These are phyloP conservation scores for Epinephelus fuscoguttatus DNA, from an alignment of 2,113 vertebrate genomes.

Conservation along the genomic window DNA sequence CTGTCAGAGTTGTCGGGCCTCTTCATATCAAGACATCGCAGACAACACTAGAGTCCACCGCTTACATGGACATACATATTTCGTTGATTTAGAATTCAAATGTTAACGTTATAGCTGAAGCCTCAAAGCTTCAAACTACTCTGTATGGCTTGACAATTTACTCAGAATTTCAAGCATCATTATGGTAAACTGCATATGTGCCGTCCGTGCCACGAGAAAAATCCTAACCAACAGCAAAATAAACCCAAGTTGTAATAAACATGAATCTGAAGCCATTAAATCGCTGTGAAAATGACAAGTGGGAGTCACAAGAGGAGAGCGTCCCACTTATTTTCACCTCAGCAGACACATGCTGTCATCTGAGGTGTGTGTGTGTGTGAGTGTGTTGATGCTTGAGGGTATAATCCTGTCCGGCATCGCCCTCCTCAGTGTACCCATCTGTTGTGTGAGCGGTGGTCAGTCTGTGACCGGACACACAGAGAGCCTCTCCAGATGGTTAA, in stretches of 20 bases:
- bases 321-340: slow-evolving; percentile 37
- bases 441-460: slow-evolving; percentile 35
- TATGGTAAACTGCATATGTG: too few relatives aligned
- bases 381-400: slow-evolving; percentile 11
- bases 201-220: too few relatives aligned
- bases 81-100: too few relatives aligned
- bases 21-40: too few relatives aligned
- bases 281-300: too few relatives aligned
- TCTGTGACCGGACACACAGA: slow-evolving; percentile 25
- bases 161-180: not conserved
- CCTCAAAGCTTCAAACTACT: too few relatives aligned
- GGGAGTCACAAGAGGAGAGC: not conserved
- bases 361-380: not conserved
- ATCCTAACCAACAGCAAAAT: too few relatives aligned
- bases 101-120: too few relatives aligned
- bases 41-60: too few relatives aligned
- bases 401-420: not conserved
- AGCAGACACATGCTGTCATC: not conserved
- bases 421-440: slow-evolving; percentile 49
- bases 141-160: not conserved
- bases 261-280: not conserved
- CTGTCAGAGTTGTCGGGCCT: too few relatives aligned
- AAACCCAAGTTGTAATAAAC: too few relatives aligned
- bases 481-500: slow-evolving; percentile 60
- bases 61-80: too few relatives aligned